These are phyloP conservation scores for Pterocles orientalis DNA, from an alignment of 2,113 vertebrate genomes.

Conservation along the genomic window DNA sequence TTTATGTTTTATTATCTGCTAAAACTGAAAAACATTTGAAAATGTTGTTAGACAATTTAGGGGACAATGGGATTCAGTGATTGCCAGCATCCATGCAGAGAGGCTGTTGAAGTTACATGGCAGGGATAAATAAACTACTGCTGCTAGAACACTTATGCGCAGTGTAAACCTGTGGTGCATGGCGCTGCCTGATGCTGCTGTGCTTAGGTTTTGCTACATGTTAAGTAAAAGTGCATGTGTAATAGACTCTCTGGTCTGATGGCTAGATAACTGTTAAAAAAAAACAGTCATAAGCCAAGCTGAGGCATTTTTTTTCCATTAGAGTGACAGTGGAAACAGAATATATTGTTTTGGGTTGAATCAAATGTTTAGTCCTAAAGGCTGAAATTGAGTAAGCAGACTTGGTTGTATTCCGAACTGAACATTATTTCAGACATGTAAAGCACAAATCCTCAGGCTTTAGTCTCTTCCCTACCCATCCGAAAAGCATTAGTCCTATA, in stretches of 20 bases:
- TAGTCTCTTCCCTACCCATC: neutral
- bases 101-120: slow-evolving; percentile 59
- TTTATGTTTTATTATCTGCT: slow-evolving; percentile 53
- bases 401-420: neutral
- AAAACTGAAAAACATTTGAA: slow-evolving; percentile 56
- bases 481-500: neutral
- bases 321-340: neutral
- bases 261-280: neutral
- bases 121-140: slow-evolving; percentile 50
- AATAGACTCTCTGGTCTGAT: neutral
- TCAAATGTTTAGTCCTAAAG: neutral
- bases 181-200: neutral
- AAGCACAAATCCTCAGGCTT: neutral
- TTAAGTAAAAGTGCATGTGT: neutral
- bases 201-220: neutral
- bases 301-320: neutral
- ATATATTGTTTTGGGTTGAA: neutral
- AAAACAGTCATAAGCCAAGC: neutral
- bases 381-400: neutral
- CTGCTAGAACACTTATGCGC: neutral
- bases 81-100: slow-evolving; percentile 62
- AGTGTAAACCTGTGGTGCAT: neutral
- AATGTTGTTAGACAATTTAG: slow-evolving; percentile 61
- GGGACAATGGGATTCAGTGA: slow-evolving; percentile 41
- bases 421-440: neutral